These are phyloP conservation scores for Subanguina moxae DNA, from an alignment of 1,140 invertebrate genomes.

Conservation along the genomic window DNA sequence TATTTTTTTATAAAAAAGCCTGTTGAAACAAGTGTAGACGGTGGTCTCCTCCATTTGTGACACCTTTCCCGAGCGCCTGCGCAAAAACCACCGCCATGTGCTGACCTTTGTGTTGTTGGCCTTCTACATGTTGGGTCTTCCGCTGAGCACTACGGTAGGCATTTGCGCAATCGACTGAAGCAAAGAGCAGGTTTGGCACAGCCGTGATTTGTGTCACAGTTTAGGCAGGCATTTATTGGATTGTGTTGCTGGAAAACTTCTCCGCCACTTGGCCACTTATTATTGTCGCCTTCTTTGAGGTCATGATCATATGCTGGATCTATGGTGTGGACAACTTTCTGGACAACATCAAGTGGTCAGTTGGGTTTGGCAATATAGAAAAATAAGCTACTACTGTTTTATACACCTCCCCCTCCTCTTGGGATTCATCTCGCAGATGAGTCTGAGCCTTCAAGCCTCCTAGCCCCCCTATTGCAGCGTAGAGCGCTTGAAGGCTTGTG, in stretches of 20 bases:
- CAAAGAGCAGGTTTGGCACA: background rate
- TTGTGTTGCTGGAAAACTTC: constrained; percentile 53
- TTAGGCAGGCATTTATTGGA: constrained; percentile 57
- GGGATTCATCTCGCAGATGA: no score
- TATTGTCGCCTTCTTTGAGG: constrained; percentile 55
- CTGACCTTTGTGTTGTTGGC: constrained; percentile 46
- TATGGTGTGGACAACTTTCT: constrained; percentile 57
- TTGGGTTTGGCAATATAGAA: background rate
- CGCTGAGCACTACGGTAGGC: constrained; percentile 46
- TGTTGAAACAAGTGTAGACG: constrained; percentile 48
- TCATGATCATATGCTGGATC: constrained; percentile 55
- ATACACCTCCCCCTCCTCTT: no score
- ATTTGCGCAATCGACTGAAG: no score
- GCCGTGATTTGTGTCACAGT: constrained; percentile 8
- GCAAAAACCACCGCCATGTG: constrained; percentile 52
- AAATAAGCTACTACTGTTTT: no score
- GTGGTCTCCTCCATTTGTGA: constrained; percentile 56
- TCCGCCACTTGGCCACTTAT: constrained; percentile 55
- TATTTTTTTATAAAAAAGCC: background rate
- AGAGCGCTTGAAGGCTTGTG: no score
- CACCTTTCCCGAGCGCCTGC: constrained; percentile 20
- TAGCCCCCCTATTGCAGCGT: no score
- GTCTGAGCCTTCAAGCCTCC: no score
- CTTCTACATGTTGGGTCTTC: constrained; percentile 49
- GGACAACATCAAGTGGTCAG: constrained; percentile 53